A percentile compares a stretch with the other conserved stretches of the same genome.
These are phyloP conservation scores for Andrena flavipes DNA, from an alignment of 2,888 invertebrate genomes.

Conservation along the genomic window DNA sequence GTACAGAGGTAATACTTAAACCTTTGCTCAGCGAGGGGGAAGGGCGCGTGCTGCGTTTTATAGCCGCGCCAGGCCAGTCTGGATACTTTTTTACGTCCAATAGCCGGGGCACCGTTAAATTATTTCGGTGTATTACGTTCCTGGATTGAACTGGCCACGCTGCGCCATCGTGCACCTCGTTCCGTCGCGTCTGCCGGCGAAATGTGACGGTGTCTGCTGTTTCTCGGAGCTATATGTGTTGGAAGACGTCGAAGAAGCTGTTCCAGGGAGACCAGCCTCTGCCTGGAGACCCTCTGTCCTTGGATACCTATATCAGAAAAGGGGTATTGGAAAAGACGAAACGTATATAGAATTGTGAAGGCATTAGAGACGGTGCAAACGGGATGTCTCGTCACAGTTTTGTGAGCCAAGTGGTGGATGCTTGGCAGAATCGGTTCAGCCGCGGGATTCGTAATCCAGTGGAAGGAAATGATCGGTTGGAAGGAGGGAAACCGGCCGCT, in stretches of 20 bases:
- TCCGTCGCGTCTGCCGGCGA: not conserved
- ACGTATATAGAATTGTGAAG: not conserved
- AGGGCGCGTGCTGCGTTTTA: conserved; percentile 58
- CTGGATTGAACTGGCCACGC: conserved; percentile 47
- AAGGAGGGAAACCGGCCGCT: conserved; percentile 29
- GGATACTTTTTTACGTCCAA: conserved; percentile 54
- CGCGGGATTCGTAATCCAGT: conserved; percentile 20
- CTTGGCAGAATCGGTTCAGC: not conserved
- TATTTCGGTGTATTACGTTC: conserved; percentile 58
- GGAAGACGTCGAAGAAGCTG: not conserved
- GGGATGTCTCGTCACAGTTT: not conserved
- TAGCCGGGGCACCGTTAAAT: conserved; percentile 49
- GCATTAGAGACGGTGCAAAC: conserved; percentile 4
- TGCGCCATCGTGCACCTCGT: conserved; percentile 22
- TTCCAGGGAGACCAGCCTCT: not conserved
- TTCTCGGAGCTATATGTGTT: not conserved
- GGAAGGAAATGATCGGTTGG: conserved; percentile 33
- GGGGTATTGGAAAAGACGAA: not conserved
- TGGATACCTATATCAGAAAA: not conserved
- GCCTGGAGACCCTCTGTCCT: conserved; percentile 5
- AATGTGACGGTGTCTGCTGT: conserved; percentile 5
- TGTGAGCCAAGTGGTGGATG: not conserved
- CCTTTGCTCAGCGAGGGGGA: conserved; percentile 21
- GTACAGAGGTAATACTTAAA: conserved; percentile 56
- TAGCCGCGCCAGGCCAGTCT: conserved; percentile 37